A percentile compares a stretch with the other conserved stretches of the same genome.
These are phyloP conservation scores for Andrena bucephala DNA, from an alignment of 2,888 invertebrate genomes.

Conservation along the genomic window DNA sequence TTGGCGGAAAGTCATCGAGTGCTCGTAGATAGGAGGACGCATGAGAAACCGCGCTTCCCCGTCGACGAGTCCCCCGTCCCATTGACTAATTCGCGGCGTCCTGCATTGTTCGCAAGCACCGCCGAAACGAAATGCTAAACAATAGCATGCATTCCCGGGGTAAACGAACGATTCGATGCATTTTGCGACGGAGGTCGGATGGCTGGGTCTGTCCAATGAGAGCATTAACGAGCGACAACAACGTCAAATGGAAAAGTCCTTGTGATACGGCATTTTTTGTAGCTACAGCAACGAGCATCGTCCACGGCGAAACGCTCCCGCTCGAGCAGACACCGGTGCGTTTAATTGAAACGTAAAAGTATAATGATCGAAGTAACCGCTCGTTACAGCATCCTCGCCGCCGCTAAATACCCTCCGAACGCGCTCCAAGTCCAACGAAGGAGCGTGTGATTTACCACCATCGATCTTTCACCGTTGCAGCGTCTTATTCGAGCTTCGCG, in stretches of 20 bases:
- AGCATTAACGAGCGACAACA: constrained; percentile 72
- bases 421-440: neutral
- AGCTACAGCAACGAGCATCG: constrained; percentile 17
- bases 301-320: neutral
- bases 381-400: neutral
- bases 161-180: neutral
- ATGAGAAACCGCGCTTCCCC: neutral
- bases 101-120: neutral
- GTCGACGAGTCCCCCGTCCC: neutral
- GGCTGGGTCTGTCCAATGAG: constrained; percentile 47
- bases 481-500: too few species aligned
- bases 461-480: too few species aligned
- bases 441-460: neutral
- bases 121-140: neutral
- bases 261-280: constrained; percentile 62
- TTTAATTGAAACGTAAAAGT: constrained; percentile 74
- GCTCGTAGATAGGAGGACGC: neutral
- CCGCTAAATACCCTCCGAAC: neutral
- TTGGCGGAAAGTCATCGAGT: constrained; percentile 55
- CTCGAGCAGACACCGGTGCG: constrained; percentile 1
- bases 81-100: neutral
- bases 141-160: neutral
- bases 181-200: constrained; percentile 31
- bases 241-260: constrained; percentile 75
- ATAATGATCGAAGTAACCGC: constrained; percentile 64